Conservation (phyloP, 2,113 vertebrate genomes). For the Ochotona princeps region DNA sequence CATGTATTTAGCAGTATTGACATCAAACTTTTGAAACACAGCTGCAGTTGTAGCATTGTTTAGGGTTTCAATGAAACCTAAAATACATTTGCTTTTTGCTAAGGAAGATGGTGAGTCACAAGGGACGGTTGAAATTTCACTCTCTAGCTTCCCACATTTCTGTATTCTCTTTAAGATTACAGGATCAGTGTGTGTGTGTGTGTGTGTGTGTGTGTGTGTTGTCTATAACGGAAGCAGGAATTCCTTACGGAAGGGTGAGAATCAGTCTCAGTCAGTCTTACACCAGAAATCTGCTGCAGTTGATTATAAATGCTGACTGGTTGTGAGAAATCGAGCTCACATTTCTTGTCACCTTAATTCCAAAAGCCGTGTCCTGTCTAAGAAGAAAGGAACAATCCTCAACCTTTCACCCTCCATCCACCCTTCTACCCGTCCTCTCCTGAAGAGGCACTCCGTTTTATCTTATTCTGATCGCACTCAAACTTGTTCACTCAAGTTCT, state of each 20-base stretch:
- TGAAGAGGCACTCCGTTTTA: not conserved
- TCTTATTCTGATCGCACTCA: not conserved
- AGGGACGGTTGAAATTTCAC: slow-evolving; percentile 53
- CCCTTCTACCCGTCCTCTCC: too few relatives aligned
- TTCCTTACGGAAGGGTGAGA: slow-evolving; percentile 87
- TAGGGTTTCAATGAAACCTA: slow-evolving; percentile 79
- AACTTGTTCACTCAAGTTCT: not conserved
- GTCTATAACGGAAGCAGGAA: slow-evolving; percentile 86
- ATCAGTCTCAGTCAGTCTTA: slow-evolving; percentile 68
- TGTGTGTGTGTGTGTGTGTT: slow-evolving; percentile 59
- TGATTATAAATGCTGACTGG: slow-evolving; percentile 64
- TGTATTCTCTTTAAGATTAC: slow-evolving; percentile 77
- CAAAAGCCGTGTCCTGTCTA: slow-evolving; percentile 63
- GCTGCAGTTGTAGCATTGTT: slow-evolving; percentile 84
- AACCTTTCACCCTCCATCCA: not conserved
- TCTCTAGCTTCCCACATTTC: slow-evolving; percentile 75
- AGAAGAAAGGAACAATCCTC: not conserved
- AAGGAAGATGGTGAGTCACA: slow-evolving; percentile 82
- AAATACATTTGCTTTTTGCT: slow-evolving; percentile 86
- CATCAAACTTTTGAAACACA: slow-evolving; percentile 80
- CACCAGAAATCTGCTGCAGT: slow-evolving; percentile 74
- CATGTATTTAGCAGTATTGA: slow-evolving; percentile 70
- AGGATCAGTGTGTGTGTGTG: slow-evolving; percentile 74
- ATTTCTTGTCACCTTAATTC: slow-evolving; percentile 74
- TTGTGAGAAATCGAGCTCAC: slow-evolving; percentile 68